phyloP scores from a whole-genome alignment of 2,888 invertebrate species.

The Dermolepida albohirtum region DNA sequence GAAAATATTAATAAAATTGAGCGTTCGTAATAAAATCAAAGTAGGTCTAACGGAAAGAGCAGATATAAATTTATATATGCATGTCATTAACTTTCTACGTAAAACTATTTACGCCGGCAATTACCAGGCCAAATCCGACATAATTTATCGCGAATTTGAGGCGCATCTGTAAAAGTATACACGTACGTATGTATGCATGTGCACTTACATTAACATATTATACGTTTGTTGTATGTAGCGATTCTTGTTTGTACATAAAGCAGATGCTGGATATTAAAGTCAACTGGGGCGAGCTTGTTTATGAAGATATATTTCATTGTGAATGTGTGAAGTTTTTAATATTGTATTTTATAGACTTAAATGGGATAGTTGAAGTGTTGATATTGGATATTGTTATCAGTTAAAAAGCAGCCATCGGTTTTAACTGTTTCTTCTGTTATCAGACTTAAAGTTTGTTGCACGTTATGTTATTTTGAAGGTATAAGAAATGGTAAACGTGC shows the following conservation, averaged over 20 bases:
- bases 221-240: background rate
- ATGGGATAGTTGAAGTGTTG: conserved; percentile 10
- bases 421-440: conserved; percentile 1
- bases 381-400: conserved; percentile 13
- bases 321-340: conserved; percentile 14
- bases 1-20: conserved; percentile 39
- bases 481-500: too few species aligned
- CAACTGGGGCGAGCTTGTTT: conserved; percentile 27
- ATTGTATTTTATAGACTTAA: conserved; percentile 11
- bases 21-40: conserved; percentile 42
- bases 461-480: too few species aligned
- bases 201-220: background rate
- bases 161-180: conserved; percentile 22
- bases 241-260: conserved; percentile 14
- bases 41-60: conserved; percentile 53
- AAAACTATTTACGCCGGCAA: conserved; percentile 51
- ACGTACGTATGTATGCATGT: background rate
- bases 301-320: conserved; percentile 19
- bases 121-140: conserved; percentile 47
- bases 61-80: conserved; percentile 50
- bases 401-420: background rate
- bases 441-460: too few species aligned
- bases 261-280: conserved; percentile 21
- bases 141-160: conserved; percentile 34
- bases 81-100: conserved; percentile 53